Evolutionary conservation across 2,888 invertebrate genomes (phyloP).

Genomic region (Stegana nigrithorax): DNA sequence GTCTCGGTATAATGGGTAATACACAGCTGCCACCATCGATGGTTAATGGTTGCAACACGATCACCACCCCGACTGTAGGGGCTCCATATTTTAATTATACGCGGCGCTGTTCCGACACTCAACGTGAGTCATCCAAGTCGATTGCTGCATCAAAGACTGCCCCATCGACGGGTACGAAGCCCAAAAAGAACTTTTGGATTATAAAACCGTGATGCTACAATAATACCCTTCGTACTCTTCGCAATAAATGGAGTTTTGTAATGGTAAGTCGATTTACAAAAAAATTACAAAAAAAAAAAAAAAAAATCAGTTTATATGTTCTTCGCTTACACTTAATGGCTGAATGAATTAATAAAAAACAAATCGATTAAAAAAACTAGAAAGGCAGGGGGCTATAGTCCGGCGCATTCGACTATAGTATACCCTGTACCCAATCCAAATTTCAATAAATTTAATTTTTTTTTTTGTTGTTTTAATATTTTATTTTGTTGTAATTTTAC

Average conservation of each 20-base stretch:
- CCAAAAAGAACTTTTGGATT: constrained; percentile 68
- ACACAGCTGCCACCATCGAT: too few species aligned
- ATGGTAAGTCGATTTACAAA: too few species aligned
- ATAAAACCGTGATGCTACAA: constrained; percentile 69
- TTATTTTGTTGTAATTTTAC: too few species aligned
- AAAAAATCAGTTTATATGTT: too few species aligned
- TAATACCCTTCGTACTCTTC: constrained; percentile 61
- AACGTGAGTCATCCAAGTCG: constrained; percentile 62
- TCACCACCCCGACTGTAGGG: constrained; percentile 21
- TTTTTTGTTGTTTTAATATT: too few species aligned
- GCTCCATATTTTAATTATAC: constrained; percentile 63
- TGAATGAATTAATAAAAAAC: too few species aligned
- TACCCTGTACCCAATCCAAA: too few species aligned
- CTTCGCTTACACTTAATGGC: too few species aligned
- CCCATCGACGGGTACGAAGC: constrained; percentile 62
- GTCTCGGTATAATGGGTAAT: constrained; percentile 6
- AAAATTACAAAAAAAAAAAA: too few species aligned
- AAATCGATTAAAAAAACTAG: background rate
- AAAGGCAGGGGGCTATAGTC: background rate
- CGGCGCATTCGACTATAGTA: too few species aligned
- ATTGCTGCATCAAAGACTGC: constrained; percentile 24
- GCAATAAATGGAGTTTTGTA: constrained; percentile 66
- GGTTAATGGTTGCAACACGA: constrained; percentile 16
- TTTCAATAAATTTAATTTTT: too few species aligned
- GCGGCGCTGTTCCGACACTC: constrained; percentile 65